Conservation (phyloP, 2,113 vertebrate genomes). For the Opisthocomus hoazin region DNA sequence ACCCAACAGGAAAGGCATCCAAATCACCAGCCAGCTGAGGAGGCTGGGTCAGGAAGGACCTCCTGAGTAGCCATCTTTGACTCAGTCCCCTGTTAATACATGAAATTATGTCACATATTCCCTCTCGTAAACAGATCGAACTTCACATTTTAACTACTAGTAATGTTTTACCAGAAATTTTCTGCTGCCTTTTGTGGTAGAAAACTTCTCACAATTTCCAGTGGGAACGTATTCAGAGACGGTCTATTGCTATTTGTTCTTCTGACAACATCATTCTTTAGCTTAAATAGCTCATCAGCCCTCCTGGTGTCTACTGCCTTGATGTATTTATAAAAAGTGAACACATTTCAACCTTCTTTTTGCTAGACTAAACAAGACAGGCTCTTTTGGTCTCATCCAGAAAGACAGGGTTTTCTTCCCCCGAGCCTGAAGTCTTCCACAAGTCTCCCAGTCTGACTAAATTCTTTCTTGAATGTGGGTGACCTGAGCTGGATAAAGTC, state of each 20-base stretch:
- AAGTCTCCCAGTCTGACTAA: background rate
- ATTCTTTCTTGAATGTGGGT: background rate
- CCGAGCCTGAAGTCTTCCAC: background rate
- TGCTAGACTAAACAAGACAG: background rate
- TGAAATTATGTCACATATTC: background rate
- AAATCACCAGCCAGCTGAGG: background rate
- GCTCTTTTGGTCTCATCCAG: background rate
- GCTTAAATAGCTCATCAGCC: background rate
- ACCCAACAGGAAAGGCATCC: background rate
- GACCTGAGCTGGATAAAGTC: background rate
- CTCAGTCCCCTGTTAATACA: background rate
- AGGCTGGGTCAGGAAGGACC: background rate
- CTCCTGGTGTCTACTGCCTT: background rate
- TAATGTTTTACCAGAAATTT: background rate
- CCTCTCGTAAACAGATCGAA: background rate
- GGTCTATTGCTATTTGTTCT: background rate
- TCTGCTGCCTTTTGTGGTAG: background rate
- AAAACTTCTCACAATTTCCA: background rate
- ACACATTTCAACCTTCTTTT: background rate
- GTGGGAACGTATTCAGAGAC: background rate
- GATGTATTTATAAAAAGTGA: background rate
- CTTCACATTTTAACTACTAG: background rate
- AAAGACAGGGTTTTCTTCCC: background rate
- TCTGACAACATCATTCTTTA: background rate
- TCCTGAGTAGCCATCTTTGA: background rate